phyloP scores from a whole-genome alignment of 2,113 vertebrate species.

The Rhabdornis inornatus region DNA sequence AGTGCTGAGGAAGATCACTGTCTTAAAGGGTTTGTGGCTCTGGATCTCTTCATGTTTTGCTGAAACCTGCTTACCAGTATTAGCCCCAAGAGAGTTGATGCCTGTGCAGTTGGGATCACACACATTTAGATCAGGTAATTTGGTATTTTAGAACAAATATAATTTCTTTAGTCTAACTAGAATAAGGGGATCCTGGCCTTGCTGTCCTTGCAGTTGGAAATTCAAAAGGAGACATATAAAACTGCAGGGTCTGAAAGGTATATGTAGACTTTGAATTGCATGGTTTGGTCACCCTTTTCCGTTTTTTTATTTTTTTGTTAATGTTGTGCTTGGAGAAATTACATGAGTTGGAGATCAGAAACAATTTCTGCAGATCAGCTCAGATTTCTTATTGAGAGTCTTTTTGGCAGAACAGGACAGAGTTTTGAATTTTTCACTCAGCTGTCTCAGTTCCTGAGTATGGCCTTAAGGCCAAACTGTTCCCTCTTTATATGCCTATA shows the following conservation, averaged over 20 bases:
- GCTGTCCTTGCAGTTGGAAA: background rate
- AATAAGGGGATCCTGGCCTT: background rate
- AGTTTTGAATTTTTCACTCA: background rate
- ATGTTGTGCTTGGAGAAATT: background rate
- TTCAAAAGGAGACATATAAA: background rate
- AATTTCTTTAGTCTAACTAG: background rate
- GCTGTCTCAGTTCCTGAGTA: background rate
- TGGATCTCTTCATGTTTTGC: background rate
- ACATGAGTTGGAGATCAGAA: background rate
- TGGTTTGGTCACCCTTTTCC: background rate
- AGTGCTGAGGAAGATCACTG: background rate
- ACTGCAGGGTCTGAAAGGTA: background rate
- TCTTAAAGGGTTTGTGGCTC: background rate
- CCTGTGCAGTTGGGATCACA: background rate
- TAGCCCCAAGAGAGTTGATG: background rate
- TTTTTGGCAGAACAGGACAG: background rate
- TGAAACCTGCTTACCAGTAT: background rate
- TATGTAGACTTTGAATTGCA: background rate
- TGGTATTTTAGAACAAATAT: background rate
- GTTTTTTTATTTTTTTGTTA: background rate
- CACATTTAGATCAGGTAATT: background rate
- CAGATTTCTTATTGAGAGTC: background rate
- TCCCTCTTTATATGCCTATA: background rate
- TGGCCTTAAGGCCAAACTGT: background rate
- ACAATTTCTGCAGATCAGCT: background rate